Evolutionary conservation across 2,888 invertebrate species (phyloP), one percentile per base, ranked within the genome.

Genomic region (Temnothorax unifasciatus): DNA sequence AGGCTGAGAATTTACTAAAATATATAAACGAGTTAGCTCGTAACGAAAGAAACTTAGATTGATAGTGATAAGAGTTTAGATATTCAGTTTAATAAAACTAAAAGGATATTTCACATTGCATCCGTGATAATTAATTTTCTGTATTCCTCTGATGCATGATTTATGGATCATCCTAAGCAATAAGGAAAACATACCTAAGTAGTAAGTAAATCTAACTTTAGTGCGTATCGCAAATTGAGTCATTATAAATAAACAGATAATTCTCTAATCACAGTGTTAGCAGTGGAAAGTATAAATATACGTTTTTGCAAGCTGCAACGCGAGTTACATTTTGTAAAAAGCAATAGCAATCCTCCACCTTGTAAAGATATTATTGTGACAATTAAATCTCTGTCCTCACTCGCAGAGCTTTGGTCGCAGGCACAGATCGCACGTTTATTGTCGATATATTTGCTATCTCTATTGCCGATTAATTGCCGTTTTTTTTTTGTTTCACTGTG

Each of bases 91-190:
- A 81, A 71, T 61, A 71, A 47, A 44, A 71, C 8, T 50, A 47
- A 68, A 59, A 81, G 8, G 1, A 18, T 38, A 18, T 71, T 66
- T 44, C 50, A 25, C 29, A 57, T 21, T 41, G 69, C 59, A 13
- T 34, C 57, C 21, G 34, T 59, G 44, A 18, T 38, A 21, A 59
- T 69, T 34, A 21, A 61, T 47, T 59, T 71, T 71, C 25, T 21
- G 25, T n/a, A n/a, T 59, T 13, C 13, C 0, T 69, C 44, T 18
- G 44, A 68, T 59, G 79, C 71, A 59, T 71, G 79, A 79, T 71
- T 79, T 71, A 59, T 71, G 79, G 71, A 71, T 71, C 79, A 71
- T 81, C 71, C 79, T 71, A 71, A 21, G 71, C 71, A 59, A 81
- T 71, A 71, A 59, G 18, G 18, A 63, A 71, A 38, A 47, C 25